These are phyloP conservation scores for Lontra canadensis DNA, from an alignment of 2,113 vertebrate genomes.

Conservation along the genomic window DNA sequence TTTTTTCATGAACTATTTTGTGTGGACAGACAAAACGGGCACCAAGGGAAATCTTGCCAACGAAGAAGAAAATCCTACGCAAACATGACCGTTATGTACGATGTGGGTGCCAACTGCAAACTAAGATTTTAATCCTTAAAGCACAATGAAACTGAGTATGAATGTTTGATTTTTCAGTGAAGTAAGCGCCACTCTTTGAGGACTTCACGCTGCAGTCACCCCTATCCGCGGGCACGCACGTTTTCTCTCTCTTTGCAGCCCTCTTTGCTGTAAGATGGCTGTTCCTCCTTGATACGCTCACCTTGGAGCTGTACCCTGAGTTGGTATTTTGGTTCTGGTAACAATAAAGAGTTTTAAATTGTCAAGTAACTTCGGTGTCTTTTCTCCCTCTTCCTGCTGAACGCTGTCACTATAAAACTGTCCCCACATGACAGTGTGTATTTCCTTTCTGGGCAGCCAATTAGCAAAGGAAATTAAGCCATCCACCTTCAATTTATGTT, in stretches of 20 bases:
- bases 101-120: not conserved
- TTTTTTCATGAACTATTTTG: not conserved
- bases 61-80: not conserved
- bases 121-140: not conserved
- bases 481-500: rapidly evolving
- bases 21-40: not conserved
- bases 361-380: not conserved
- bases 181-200: not conserved
- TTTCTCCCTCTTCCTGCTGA: not conserved
- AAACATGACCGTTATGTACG: rapidly evolving
- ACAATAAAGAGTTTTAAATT: conserved; percentile 63
- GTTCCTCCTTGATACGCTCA: not conserved
- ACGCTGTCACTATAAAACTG: rapidly evolving
- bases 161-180: not conserved
- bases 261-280: not conserved
- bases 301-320: conserved; percentile 5
- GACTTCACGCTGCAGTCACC: rapidly evolving
- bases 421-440: rapidly evolving
- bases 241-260: not conserved
- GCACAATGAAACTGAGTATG: not conserved
- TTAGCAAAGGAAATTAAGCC: rapidly evolving
- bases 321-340: conserved; percentile 19
- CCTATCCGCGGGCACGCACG: rapidly evolving
- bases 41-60: not conserved
- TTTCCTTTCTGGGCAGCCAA: rapidly evolving